A percentile compares a stretch with the other conserved stretches of the same genome.
Evolutionary conservation across 2,113 vertebrate genomes (phyloP).

Genomic region (Oriolus oriolus): DNA sequence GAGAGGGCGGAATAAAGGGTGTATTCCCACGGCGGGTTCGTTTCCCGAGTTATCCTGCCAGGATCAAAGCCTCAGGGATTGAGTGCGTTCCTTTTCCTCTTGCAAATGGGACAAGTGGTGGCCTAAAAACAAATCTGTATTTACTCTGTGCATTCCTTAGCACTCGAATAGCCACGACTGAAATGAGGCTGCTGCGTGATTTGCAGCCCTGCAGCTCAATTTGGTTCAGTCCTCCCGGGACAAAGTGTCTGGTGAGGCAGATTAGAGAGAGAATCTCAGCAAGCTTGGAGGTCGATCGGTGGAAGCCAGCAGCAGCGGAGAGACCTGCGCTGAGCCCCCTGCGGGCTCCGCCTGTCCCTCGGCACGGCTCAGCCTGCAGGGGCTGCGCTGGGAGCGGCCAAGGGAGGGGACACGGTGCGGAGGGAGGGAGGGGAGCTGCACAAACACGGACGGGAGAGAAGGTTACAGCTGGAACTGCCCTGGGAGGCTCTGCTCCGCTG

Average conservation of each 20-base stretch:
- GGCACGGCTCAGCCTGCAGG: background rate
- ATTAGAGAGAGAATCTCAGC: slow-evolving; percentile 1
- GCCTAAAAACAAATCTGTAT: slow-evolving; percentile 32
- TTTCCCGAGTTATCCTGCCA: background rate
- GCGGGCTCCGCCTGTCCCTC: background rate
- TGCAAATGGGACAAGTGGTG: background rate
- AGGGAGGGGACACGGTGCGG: background rate
- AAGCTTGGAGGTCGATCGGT: background rate
- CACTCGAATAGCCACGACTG: slow-evolving; percentile 10
- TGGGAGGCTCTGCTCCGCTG: background rate
- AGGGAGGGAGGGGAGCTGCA: background rate
- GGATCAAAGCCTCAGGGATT: background rate
- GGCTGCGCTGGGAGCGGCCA: background rate
- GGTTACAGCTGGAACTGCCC: background rate
- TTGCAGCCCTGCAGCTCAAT: slow-evolving; percentile 27
- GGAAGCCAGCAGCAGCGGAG: background rate
- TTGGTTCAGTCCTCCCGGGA: slow-evolving; percentile 5
- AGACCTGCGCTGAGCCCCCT: background rate
- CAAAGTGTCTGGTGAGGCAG: background rate
- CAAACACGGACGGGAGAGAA: background rate
- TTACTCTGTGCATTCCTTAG: slow-evolving; percentile 39
- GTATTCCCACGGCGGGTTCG: background rate
- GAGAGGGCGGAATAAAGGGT: background rate
- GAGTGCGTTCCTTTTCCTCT: background rate
- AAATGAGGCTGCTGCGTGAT: slow-evolving; percentile 32